Conservation (phyloP, 2,113 vertebrate genomes). For the Colossoma macropomum region DNA sequence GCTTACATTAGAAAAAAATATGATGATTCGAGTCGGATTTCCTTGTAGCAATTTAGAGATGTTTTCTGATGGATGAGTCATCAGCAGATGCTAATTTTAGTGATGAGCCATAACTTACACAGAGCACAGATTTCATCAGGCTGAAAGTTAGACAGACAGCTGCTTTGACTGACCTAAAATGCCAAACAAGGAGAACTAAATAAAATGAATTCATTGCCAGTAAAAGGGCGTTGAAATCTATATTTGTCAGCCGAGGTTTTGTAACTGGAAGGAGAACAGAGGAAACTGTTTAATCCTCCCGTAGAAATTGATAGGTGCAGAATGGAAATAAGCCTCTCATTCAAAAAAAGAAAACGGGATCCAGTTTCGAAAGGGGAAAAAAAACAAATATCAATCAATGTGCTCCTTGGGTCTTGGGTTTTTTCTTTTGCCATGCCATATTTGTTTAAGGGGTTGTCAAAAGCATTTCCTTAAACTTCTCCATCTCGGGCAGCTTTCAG, state of each 20-base stretch:
- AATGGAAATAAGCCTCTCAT: slow-evolving; percentile 73
- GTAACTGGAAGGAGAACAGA: slow-evolving; percentile 76
- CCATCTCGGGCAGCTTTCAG: slow-evolving; percentile 66
- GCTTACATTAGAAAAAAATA: not conserved
- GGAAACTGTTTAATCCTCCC: slow-evolving; percentile 70
- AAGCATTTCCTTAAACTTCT: slow-evolving; percentile 66
- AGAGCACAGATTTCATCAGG: slow-evolving; percentile 19
- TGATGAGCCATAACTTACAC: slow-evolving; percentile 13
- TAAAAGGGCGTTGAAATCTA: slow-evolving; percentile 75
- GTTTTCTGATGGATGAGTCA: slow-evolving; percentile 9
- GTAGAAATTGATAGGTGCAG: slow-evolving; percentile 74
- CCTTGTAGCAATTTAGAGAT: not conserved
- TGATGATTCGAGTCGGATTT: not conserved
- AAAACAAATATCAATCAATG: slow-evolving; percentile 72
- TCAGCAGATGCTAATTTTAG: slow-evolving; percentile 25
- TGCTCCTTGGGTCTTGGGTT: slow-evolving; percentile 49
- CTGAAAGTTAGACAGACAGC: slow-evolving; percentile 51
- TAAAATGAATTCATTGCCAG: slow-evolving; percentile 75
- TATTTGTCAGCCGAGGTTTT: slow-evolving; percentile 72
- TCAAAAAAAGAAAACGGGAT: slow-evolving; percentile 61
- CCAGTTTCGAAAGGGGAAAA: slow-evolving; percentile 57
- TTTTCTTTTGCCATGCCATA: slow-evolving; percentile 53
- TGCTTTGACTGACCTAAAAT: slow-evolving; percentile 54
- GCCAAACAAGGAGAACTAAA: slow-evolving; percentile 63
- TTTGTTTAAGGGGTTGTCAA: slow-evolving; percentile 75